A percentile compares a stretch with the other conserved stretches of the same genome.
These are phyloP conservation scores for Ormyrus thymus DNA, from an alignment of 2,888 invertebrate species.

Conservation along the genomic window DNA sequence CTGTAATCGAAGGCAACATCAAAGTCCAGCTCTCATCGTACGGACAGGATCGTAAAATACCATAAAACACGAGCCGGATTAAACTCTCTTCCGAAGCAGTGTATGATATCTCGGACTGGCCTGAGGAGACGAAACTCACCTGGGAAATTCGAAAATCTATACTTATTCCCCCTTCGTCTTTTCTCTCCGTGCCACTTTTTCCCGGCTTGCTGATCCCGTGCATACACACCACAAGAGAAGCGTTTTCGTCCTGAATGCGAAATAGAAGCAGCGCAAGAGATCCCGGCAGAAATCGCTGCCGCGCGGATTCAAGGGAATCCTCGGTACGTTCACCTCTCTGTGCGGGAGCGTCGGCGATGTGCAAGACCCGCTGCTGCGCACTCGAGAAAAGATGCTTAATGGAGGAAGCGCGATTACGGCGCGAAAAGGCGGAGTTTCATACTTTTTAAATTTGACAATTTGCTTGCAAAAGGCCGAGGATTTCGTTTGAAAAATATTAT, in stretches of 20 bases:
- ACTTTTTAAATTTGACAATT: too few relatives aligned
- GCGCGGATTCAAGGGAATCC: not conserved
- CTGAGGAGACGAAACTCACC: conserved; percentile 10
- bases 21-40: not conserved
- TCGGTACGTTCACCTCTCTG: not conserved
- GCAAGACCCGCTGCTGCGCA: not conserved
- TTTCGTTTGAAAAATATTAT: too few relatives aligned
- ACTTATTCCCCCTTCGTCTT: not conserved
- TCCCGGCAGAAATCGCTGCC: conserved; percentile 16
- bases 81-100: not conserved
- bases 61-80: conserved; percentile 17
- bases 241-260: not conserved
- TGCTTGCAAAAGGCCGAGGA: too few relatives aligned
- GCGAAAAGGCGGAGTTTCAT: not conserved
- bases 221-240: not conserved
- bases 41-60: conserved; percentile 3
- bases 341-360: not conserved
- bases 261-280: conserved; percentile 3
- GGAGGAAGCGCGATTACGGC: not conserved
- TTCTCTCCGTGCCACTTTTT: conserved; percentile 2
- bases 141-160: conserved; percentile 31
- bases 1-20: not conserved
- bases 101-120: not conserved
- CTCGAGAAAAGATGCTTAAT: not conserved
- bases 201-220: not conserved